Evolutionary conservation across 2,888 invertebrate species (phyloP).

Genomic region (Branchellion lobata): DNA sequence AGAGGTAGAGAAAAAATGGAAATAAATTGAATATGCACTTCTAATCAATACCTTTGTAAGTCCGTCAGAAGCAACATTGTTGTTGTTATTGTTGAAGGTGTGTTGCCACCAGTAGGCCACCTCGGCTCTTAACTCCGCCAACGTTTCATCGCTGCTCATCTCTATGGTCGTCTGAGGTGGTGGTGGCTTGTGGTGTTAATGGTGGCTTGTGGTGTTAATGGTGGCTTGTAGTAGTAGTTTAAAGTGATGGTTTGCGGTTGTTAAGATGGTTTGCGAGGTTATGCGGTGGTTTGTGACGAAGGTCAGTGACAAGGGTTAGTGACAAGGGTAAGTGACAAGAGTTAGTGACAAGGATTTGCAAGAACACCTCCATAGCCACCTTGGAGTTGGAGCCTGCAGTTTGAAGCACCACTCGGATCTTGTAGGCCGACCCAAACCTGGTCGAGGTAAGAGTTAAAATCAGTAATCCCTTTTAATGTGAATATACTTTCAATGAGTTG

Average conservation of each 20-base stretch:
- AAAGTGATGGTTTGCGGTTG: too few species aligned
- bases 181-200: not conserved
- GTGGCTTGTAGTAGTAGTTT: too few species aligned
- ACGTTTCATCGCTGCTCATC: constrained; percentile 80
- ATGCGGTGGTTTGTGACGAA: too few species aligned
- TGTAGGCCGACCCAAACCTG: not conserved
- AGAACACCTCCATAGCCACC: not conserved
- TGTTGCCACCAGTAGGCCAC: constrained; percentile 91
- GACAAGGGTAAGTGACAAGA: too few species aligned
- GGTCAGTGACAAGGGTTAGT: too few species aligned
- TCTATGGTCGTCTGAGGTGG: constrained; percentile 70
- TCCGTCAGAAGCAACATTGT: constrained; percentile 2
- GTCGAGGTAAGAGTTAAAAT: not conserved
- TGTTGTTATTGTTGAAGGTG: constrained; percentile 56
- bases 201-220: not conserved
- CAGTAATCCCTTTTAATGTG: not conserved
- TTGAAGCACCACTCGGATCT: constrained; percentile 27
- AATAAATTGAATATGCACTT: too few species aligned
- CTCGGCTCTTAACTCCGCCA: constrained; percentile 88
- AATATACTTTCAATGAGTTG: too few species aligned
- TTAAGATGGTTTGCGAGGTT: too few species aligned
- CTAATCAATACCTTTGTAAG: constrained; percentile 35
- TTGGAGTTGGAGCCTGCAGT: constrained; percentile 30
- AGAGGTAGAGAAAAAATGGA: too few species aligned
- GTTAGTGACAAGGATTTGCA: too few species aligned